Evolutionary conservation across 2,888 invertebrate genomes (phyloP), one percentile per base, ranked within the genome.

Genomic region (Lasioglossum zephyrum): DNA sequence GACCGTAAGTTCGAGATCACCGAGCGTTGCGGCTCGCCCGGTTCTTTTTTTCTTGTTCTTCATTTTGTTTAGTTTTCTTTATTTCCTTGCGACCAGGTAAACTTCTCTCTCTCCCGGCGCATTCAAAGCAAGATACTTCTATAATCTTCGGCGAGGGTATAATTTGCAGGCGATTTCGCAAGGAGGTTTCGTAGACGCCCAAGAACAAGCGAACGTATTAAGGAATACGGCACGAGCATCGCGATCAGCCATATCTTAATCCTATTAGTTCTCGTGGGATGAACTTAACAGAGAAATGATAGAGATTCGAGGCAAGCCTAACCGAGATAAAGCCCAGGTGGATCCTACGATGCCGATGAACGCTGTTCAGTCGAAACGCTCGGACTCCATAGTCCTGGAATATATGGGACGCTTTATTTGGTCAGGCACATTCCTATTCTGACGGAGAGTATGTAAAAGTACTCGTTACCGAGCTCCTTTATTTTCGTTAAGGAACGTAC

Each of bases 221-320:
- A 77, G 47, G 74, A 49, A 39, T 36, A 72, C n/a, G n/a, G 39
- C 44, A 78, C 31, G 66, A 49, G 70, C 72, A 72, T 47, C 74
- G 74, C 72, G 60, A 70, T 36, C 72, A 47, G 16, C 70, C 57
- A 47, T n/a, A 41, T 77, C 81, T 77, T 81, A 81, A 81, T 80
- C 80, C 80, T 76, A 77, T 81, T 44, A 73, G 74, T 70, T n/a
- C 39, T 16, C 44, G 74, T 26, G 57, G 76, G 75, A 66, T 73
- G 70, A 80, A 73, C 78, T 73, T 16, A 41, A 41, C 69, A 39
- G 49, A 77, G 47, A 77, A 77, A 77, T 69, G 49, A 69, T 53
- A 3, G 53, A 41, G 36, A 47, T 69, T 69, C 36, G 39, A 63
- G 47, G 22, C 53, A 22, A 13, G 47, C 49, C 49, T 5, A 36